Evolutionary conservation across 2,888 invertebrate species (phyloP).

Genomic region (Erebia aethiops): DNA sequence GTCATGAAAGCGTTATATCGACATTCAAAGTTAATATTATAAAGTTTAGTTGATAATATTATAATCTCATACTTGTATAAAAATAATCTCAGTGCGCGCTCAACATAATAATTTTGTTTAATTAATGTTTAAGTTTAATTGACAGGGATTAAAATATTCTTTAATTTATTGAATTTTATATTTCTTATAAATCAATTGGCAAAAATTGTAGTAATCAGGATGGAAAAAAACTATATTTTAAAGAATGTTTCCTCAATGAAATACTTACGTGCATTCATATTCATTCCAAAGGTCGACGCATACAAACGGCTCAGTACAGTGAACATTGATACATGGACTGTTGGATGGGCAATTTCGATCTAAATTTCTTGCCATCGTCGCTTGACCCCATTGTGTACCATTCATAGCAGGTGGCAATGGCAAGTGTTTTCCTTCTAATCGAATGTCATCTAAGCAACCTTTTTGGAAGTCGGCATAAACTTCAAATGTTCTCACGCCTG

Average conservation of each 20-base stretch:
- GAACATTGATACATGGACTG: constrained; percentile 96
- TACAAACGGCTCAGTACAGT: constrained; percentile 96
- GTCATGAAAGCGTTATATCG: constrained; percentile 28
- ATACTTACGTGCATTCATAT: constrained; percentile 98
- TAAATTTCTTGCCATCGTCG: constrained; percentile 95
- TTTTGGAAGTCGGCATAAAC: constrained; percentile 97
- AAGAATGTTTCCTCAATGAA: background rate
- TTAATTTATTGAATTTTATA: background rate
- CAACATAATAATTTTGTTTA: constrained; percentile 28
- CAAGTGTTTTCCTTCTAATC: constrained; percentile 96
- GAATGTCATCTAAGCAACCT: constrained; percentile 88
- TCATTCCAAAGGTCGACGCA: constrained; percentile 99
- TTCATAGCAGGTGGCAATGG: constrained; percentile 97
- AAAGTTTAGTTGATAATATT: background rate
- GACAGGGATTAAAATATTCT: constrained; percentile 4
- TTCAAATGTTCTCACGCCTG: constrained; percentile 96
- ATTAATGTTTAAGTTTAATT: too few relatives aligned
- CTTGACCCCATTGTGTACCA: constrained; percentile 97
- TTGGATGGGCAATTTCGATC: constrained; percentile 97
- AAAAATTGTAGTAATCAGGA: background rate
- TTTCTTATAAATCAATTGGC: constrained; percentile 1
- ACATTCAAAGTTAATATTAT: constrained; percentile 28
- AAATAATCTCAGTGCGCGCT: constrained; percentile 50
- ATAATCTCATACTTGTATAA: background rate
- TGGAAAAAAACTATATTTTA: background rate